A percentile compares a stretch with the other conserved stretches of the same genome.
phyloP scores from a whole-genome alignment of 30 jellyfish, hydroid and myxozoan genomes.

The Hydractinia echinata region DNA sequence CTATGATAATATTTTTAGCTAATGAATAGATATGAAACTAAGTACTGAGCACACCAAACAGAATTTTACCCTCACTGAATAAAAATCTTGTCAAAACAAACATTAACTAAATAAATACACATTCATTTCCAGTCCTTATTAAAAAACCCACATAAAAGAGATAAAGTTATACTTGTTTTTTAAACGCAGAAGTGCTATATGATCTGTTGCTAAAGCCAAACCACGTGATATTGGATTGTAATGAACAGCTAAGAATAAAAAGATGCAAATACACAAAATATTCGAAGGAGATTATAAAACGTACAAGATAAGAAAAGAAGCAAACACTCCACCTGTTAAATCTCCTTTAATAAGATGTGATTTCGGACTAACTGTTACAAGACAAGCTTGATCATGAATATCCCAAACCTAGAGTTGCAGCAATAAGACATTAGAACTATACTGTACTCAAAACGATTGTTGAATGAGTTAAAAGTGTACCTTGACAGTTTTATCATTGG shows the following conservation, averaged over 20 bases:
- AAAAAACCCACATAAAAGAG: not conserved
- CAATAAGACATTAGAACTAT: not conserved
- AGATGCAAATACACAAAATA: not conserved
- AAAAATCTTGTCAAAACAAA: not conserved
- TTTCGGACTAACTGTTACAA: conserved; percentile 83
- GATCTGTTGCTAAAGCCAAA: conserved; percentile 90
- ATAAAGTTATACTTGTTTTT: conserved; percentile 56
- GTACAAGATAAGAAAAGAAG: too few species aligned
- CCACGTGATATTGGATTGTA: conserved; percentile 96
- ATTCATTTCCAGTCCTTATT: not conserved
- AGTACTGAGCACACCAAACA: not conserved
- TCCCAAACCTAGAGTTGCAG: conserved; percentile 76
- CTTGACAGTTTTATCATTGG: conserved; percentile 86
- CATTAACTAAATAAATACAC: not conserved
- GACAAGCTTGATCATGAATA: conserved; percentile 79
- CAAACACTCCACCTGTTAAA: conserved; percentile 52
- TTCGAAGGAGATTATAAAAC: not conserved
- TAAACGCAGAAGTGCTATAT: conserved; percentile 77
- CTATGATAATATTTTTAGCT: conserved; percentile 9
- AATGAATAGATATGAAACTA: not conserved
- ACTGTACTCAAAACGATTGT: too few species aligned
- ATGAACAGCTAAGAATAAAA: conserved; percentile 69
- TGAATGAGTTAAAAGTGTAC: conserved; percentile 10
- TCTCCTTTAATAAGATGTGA: conserved; percentile 89
- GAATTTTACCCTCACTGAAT: not conserved